phyloP scores from a whole-genome alignment of 2,113 vertebrate genomes.

The Proteles cristata region DNA sequence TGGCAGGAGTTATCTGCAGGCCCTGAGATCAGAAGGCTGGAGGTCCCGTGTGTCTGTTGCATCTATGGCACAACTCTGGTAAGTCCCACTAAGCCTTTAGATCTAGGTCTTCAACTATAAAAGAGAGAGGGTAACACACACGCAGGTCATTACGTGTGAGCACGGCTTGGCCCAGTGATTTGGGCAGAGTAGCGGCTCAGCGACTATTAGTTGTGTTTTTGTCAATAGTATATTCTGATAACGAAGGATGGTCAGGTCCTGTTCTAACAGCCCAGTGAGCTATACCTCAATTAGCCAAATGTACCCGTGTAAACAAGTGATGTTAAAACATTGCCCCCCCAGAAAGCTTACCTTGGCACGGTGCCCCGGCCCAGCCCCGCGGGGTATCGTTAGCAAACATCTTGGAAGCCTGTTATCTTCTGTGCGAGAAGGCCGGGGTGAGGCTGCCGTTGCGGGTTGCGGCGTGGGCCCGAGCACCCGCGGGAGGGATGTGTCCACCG shows the following conservation, averaged over 20 bases:
- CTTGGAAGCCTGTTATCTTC: neutral
- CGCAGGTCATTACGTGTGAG: neutral
- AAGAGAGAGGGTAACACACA: neutral
- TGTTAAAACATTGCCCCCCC: neutral
- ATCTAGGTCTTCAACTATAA: neutral
- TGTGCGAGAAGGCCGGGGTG: neutral
- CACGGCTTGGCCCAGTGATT: neutral
- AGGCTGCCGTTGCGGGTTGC: neutral
- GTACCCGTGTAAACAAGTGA: neutral
- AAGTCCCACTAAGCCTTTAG: neutral
- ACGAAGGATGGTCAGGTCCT: neutral
- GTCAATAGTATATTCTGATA: neutral
- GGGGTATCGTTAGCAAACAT: neutral
- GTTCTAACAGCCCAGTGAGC: neutral
- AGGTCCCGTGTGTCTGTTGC: neutral
- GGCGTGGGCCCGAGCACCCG: neutral
- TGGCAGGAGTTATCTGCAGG: neutral
- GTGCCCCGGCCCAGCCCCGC: neutral
- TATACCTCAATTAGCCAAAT: neutral
- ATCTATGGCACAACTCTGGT: neutral
- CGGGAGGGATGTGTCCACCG: neutral
- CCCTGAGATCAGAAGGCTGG: accelerated
- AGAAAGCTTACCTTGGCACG: neutral
- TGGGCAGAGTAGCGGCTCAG: neutral
- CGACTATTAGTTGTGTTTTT: neutral